These are phyloP conservation scores for Apodemia duryi DNA, from an alignment of 2,888 invertebrate species.

Conservation along the genomic window DNA sequence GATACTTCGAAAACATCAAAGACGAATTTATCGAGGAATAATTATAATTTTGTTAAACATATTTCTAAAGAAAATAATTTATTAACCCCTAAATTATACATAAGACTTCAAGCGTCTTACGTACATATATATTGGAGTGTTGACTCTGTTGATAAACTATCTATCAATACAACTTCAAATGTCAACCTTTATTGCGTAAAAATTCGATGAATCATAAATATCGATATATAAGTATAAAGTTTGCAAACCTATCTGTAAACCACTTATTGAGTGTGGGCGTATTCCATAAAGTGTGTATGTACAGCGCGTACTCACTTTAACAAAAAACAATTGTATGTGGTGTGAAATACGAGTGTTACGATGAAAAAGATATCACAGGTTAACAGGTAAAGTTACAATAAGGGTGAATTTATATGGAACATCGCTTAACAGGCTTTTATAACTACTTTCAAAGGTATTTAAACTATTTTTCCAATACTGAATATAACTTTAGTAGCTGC, in stretches of 20 bases:
- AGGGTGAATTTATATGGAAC: background rate
- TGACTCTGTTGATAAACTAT: too few relatives aligned
- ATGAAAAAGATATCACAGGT: slow-evolving; percentile 8
- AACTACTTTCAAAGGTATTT: background rate
- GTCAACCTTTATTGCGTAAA: background rate
- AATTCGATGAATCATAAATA: background rate
- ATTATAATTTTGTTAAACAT: too few relatives aligned
- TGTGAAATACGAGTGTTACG: slow-evolving; percentile 14
- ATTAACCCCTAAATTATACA: too few relatives aligned
- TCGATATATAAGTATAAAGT: background rate
- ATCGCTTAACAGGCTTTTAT: slow-evolving; percentile 13
- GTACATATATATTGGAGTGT: too few relatives aligned
- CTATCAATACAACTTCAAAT: background rate
- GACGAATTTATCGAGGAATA: too few relatives aligned
- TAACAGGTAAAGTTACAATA: slow-evolving; percentile 5
- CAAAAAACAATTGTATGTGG: slow-evolving; percentile 11
- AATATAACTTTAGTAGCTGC: too few relatives aligned
- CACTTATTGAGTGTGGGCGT: slow-evolving; percentile 43
- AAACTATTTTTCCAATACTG: background rate
- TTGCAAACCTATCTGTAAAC: slow-evolving; percentile 23
- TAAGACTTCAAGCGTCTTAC: too few relatives aligned
- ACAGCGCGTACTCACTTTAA: slow-evolving; percentile 5
- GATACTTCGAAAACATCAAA: too few relatives aligned
- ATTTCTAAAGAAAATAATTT: too few relatives aligned
- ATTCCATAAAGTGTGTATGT: slow-evolving; percentile 24